These are phyloP conservation scores for Zele albiditarsus DNA, from an alignment of 2,888 invertebrate genomes.

Conservation along the genomic window DNA sequence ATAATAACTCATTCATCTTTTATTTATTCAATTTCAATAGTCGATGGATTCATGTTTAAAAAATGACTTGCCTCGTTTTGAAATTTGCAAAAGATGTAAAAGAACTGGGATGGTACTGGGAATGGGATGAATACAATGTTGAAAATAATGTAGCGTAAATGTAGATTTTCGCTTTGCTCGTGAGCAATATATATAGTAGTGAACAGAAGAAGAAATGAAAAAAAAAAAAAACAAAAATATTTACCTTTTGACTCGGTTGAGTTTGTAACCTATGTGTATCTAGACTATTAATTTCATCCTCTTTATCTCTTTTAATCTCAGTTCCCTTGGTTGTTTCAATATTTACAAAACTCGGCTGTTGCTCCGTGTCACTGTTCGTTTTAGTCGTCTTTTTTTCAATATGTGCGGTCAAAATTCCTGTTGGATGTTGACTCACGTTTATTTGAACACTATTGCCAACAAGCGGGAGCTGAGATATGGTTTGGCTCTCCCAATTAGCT, in stretches of 20 bases:
- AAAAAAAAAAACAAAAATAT: neutral
- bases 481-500: constrained; percentile 55
- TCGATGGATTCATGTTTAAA: neutral
- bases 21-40: neutral
- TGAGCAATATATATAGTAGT: neutral
- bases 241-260: constrained; percentile 7
- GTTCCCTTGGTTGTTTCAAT: neutral
- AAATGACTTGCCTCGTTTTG: constrained; percentile 14
- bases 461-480: neutral
- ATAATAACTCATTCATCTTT: neutral
- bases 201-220: neutral
- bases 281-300: neutral
- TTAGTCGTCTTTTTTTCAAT: neutral
- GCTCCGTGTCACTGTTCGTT: neutral
- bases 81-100: neutral
- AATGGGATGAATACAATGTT: neutral
- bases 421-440: constrained; percentile 27
- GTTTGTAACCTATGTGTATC: neutral
- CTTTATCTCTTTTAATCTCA: neutral
- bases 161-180: neutral
- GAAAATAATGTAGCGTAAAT: neutral
- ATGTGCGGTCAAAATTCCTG: neutral
- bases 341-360: neutral
- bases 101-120: neutral
- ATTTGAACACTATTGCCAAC: constrained; percentile 37